Percentiles rank a stretch among this genome's conserved stretches.
These are phyloP conservation scores for Nansenia antarctica DNA, from an alignment of 2,113 vertebrate genomes.

Conservation along the genomic window DNA sequence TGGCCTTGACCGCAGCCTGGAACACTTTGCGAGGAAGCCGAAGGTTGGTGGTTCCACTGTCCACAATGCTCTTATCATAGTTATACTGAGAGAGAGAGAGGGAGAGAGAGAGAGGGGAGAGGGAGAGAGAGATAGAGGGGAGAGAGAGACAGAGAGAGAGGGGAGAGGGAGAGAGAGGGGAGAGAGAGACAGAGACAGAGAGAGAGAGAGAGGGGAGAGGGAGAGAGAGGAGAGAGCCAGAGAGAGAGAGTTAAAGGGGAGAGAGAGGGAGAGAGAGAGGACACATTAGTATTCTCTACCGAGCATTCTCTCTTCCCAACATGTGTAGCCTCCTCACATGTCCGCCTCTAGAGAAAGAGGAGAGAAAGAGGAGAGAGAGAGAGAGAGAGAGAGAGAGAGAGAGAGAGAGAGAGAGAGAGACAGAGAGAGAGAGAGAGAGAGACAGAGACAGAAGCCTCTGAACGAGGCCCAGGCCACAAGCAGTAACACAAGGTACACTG, in stretches of 20 bases:
- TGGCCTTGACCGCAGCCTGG: conserved; percentile 94
- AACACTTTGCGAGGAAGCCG: conserved; percentile 94
- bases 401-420: no score
- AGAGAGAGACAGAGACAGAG: conserved; percentile 12
- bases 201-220: no score
- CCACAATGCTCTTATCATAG: conserved; percentile 97
- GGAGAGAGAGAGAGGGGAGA: conserved; percentile 6
- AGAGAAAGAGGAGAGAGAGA: no score
- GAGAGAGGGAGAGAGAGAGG: neutral
- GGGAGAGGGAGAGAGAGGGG: neutral
- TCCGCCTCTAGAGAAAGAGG: no score
- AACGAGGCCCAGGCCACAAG: no score
- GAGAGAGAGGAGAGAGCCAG: neutral
- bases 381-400: no score
- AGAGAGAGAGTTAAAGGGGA: neutral
- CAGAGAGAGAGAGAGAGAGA: no score
- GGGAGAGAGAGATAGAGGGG: neutral
- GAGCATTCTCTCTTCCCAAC: no score
- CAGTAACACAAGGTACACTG: no score
- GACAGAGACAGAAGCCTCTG: no score
- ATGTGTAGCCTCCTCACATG: no score
- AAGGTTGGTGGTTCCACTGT: conserved; percentile 97
- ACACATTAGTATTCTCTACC: no score
- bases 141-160: conserved; percentile 17
- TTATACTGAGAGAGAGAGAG: conserved; percentile 83